Conservation (phyloP, 2,113 vertebrate species). For the Poeciliopsis turrubarensis region DNA sequence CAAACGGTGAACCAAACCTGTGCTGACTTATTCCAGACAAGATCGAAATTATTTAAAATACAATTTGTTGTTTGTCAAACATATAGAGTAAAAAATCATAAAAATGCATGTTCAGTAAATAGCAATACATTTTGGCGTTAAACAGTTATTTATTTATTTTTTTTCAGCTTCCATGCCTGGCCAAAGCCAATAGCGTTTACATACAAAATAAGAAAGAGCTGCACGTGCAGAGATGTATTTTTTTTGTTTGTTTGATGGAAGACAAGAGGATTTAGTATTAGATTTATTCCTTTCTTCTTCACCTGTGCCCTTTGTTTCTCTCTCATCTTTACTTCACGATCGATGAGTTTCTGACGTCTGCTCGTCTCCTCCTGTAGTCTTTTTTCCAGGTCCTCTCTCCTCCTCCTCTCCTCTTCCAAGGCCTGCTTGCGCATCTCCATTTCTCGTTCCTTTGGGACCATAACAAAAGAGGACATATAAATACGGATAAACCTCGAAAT, state of each 20-base stretch:
- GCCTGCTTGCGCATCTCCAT: slow-evolving; percentile 92
- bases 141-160: too few relatives aligned
- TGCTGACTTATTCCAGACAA: too few relatives aligned
- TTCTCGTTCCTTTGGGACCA: slow-evolving; percentile 84
- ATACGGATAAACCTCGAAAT: not conserved
- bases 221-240: too few relatives aligned
- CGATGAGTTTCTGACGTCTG: slow-evolving; percentile 93
- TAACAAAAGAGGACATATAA: not conserved
- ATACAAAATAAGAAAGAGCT: too few relatives aligned
- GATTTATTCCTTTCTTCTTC: not conserved
- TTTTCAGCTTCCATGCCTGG: too few relatives aligned
- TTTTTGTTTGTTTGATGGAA: not conserved
- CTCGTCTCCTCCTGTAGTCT: slow-evolving; percentile 92
- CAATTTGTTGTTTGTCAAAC: too few relatives aligned
- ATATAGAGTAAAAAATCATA: too few relatives aligned
- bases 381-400: slow-evolving; percentile 91
- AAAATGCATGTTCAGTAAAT: too few relatives aligned
- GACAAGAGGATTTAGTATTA: not conserved
- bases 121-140: too few relatives aligned
- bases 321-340: slow-evolving; percentile 93
- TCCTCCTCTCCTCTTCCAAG: slow-evolving; percentile 90
- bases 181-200: too few relatives aligned
- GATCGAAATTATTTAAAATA: too few relatives aligned
- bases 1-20: too few relatives aligned
- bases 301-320: slow-evolving; percentile 95